These are phyloP conservation scores for Lasiommata megera DNA, from an alignment of 2,888 invertebrate genomes.

Conservation along the genomic window DNA sequence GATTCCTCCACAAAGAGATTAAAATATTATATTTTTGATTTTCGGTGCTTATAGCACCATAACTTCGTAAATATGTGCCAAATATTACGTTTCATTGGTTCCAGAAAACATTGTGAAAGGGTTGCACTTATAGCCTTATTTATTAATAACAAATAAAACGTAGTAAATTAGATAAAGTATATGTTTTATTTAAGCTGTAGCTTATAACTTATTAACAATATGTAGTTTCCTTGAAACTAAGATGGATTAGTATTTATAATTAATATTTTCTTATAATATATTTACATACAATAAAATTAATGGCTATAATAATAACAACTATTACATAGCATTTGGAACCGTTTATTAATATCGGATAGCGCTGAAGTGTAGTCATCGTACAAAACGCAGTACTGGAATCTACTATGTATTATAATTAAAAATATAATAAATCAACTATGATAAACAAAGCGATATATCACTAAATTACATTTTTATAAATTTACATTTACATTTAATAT, in stretches of 20 bases:
- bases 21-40: no score
- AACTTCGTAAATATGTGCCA: no score
- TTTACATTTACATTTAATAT: constrained; percentile 26
- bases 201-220: constrained; percentile 73
- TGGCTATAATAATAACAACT: constrained; percentile 44
- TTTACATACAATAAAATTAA: constrained; percentile 51
- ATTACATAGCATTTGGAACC: constrained; percentile 42
- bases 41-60: no score
- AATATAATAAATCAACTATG: background rate
- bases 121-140: no score
- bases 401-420: background rate
- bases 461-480: constrained; percentile 28
- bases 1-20: no score
- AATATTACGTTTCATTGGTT: no score
- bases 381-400: constrained; percentile 5
- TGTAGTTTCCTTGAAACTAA: constrained; percentile 74
- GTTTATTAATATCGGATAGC: constrained; percentile 63
- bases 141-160: no score
- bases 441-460: constrained; percentile 20
- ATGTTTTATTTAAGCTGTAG: constrained; percentile 71
- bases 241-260: constrained; percentile 47
- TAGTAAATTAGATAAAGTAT: constrained; percentile 50
- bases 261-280: constrained; percentile 49
- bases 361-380: constrained; percentile 11
- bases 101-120: no score